Conservation (phyloP, 2,113 vertebrate genomes). For the Pseudonaja textilis region DNA sequence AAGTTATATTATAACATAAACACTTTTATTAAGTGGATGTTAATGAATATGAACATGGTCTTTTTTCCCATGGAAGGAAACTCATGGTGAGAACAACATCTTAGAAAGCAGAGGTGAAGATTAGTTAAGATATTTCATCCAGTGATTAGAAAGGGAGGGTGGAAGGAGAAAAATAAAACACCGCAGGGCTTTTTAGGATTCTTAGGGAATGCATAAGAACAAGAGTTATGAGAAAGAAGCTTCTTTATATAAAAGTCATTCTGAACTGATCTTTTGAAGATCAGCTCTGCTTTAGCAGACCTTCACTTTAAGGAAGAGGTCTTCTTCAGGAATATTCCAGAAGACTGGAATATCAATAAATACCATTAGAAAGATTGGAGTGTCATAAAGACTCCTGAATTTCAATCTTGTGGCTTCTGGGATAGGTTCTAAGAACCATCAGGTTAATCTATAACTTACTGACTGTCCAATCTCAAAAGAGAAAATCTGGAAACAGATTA, state of each 20-base stretch:
- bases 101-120: slow-evolving; percentile 10
- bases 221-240: neutral
- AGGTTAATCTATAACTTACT: neutral
- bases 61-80: slow-evolving; percentile 28
- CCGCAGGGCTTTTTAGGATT: neutral
- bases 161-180: slow-evolving; percentile 29
- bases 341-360: neutral
- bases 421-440: neutral
- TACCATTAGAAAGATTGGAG: neutral
- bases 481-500: neutral
- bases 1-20: slow-evolving; percentile 63
- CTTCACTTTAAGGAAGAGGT: neutral
- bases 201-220: slow-evolving; percentile 36
- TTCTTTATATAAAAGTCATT: neutral
- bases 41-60: slow-evolving; percentile 52
- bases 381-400: neutral
- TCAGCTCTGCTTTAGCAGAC: neutral
- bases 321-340: neutral
- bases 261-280: neutral
- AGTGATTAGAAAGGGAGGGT: neutral
- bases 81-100: slow-evolving; percentile 27
- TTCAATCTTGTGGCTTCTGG: neutral
- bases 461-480: neutral
- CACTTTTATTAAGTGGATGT: slow-evolving; percentile 54
- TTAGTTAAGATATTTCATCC: neutral